These are phyloP conservation scores for Chymomyza caudatula DNA, from an alignment of 2,888 invertebrate species.

Conservation along the genomic window DNA sequence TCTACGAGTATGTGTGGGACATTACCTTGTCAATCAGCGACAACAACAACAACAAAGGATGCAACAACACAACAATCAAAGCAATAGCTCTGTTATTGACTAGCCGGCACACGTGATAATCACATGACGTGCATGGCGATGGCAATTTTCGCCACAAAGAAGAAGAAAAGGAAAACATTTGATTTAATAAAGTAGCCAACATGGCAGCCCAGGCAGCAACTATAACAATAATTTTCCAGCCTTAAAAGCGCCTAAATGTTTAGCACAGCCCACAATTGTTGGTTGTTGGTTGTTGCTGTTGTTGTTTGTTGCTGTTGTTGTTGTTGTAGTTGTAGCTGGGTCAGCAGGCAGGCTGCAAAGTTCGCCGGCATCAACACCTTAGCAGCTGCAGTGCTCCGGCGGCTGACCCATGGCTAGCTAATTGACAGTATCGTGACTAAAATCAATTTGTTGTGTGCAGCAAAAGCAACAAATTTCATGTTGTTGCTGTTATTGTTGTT, in stretches of 20 bases:
- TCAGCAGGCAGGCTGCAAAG: conserved; percentile 53
- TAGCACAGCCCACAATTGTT: conserved; percentile 33
- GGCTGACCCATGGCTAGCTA: conserved; percentile 76
- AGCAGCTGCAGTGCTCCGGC: conserved; percentile 22
- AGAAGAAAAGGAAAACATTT: conserved; percentile 32
- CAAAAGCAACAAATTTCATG: conserved; percentile 65
- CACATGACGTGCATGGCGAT: conserved; percentile 51
- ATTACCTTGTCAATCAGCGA: conserved; percentile 36
- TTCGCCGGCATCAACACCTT: conserved; percentile 64
- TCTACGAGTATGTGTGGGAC: conserved; percentile 48
- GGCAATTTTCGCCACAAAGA: conserved; percentile 19
- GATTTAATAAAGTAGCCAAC: conserved; percentile 72
- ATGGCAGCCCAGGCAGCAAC: conserved; percentile 54
- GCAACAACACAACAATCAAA: background rate
- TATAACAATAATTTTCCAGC: conserved; percentile 70
- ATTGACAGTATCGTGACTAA: conserved; percentile 77
- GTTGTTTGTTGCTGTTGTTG: background rate
- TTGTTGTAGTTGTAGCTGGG: conserved; percentile 19
- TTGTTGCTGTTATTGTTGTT: conserved; percentile 44
- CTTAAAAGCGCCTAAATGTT: conserved; percentile 68
- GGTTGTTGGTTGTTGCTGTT: background rate
- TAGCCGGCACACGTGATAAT: conserved; percentile 65
- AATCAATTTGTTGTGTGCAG: conserved; percentile 75
- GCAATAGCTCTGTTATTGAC: background rate
- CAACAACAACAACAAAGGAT: background rate